phyloP scores from a whole-genome alignment of 2,888 invertebrate genomes.

The Asteroscopus sphinx region DNA sequence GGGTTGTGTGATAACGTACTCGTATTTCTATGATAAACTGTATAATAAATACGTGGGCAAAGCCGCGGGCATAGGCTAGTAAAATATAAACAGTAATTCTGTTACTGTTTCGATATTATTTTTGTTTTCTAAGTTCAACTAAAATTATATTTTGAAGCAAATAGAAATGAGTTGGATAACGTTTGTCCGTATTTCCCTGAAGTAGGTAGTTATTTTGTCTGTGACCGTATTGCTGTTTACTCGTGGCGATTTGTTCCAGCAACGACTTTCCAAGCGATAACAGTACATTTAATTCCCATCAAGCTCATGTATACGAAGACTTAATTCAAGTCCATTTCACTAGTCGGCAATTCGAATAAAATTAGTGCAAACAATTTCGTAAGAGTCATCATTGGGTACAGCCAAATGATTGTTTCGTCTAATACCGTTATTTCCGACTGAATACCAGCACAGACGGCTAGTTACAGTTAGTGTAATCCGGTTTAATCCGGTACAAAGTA shows the following conservation, averaged over 20 bases:
- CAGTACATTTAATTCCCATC: conserved; percentile 40
- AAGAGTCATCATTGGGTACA: conserved; percentile 29
- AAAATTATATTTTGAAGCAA: conserved; percentile 19
- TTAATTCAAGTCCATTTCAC: conserved; percentile 45
- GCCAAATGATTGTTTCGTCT: conserved; percentile 56
- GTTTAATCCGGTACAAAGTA: conserved; percentile 82
- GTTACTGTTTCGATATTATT: conserved; percentile 28
- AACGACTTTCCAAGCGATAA: conserved; percentile 28
- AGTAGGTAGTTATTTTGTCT: conserved; percentile 35
- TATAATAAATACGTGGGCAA: too few relatives aligned
- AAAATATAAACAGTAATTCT: conserved; percentile 17
- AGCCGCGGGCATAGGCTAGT: too few relatives aligned
- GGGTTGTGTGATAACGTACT: too few relatives aligned
- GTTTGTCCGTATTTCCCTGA: conserved; percentile 24
- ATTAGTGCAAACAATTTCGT: conserved; percentile 54
- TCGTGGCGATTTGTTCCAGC: conserved; percentile 18
- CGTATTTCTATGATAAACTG: too few relatives aligned
- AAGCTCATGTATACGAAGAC: conserved; percentile 39
- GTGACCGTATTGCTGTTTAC: conserved; percentile 21
- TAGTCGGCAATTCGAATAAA: conserved; percentile 44
- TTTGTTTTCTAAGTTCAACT: conserved; percentile 16
- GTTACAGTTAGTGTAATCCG: conserved; percentile 82
- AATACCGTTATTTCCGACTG: conserved; percentile 69
- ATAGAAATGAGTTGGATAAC: conserved; percentile 33
- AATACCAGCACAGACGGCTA: conserved; percentile 72